Percentiles rank a stretch among this genome's conserved stretches.
phyloP scores from a whole-genome alignment of 2,113 vertebrate species.

The Phocoena phocoena region DNA sequence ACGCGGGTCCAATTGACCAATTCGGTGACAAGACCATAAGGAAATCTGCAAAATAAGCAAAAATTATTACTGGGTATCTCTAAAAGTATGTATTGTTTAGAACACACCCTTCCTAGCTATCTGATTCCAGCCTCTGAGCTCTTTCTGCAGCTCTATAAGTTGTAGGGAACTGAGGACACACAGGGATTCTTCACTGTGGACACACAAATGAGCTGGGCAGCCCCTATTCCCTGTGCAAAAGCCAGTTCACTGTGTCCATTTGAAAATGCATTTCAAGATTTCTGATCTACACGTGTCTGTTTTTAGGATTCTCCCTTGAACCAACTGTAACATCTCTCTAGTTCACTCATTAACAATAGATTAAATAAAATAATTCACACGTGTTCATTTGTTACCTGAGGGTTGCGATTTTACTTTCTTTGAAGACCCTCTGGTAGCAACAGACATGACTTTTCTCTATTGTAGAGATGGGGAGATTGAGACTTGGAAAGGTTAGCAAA shows the following conservation, averaged over 20 bases:
- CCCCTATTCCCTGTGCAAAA: not conserved
- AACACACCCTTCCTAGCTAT: not conserved
- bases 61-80: not conserved
- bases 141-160: not conserved
- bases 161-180: not conserved
- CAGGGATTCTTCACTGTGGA: not conserved
- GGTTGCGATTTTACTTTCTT: not conserved
- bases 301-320: not conserved
- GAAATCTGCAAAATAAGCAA: not conserved
- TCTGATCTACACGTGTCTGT: not conserved
- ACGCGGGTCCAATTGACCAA: not conserved
- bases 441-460: not conserved
- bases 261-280: not conserved
- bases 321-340: too few species aligned
- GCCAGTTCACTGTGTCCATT: not conserved
- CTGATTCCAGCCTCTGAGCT: not conserved
- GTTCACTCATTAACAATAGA: not conserved
- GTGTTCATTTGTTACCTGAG: not conserved
- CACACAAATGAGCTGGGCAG: not conserved
- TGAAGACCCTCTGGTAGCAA: not conserved
- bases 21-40: not conserved
- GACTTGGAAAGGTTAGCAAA: not conserved
- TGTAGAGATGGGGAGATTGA: not conserved
- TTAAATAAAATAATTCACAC: not conserved
- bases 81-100: not conserved